Conservation (phyloP, 2,113 vertebrate genomes). For the Silurus meridionalis region DNA sequence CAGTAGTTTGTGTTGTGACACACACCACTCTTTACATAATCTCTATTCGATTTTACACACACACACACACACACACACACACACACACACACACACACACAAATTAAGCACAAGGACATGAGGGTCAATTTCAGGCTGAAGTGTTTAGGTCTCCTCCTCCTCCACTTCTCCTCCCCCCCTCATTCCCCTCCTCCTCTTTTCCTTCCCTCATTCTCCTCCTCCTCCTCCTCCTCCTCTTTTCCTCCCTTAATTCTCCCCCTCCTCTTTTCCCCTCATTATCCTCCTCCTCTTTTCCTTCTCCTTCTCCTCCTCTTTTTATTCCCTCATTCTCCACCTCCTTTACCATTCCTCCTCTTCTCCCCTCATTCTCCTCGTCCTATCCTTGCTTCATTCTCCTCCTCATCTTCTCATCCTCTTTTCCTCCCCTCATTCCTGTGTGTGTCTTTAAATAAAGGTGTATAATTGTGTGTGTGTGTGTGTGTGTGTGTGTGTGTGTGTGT, state of each 20-base stretch:
- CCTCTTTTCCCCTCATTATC: not conserved
- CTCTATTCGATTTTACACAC: not conserved
- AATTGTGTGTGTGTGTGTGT: not conserved
- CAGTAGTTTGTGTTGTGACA: not conserved
- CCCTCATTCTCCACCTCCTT: too few species aligned
- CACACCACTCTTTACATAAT: not conserved
- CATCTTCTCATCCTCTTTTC: too few species aligned
- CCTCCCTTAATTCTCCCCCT: too few species aligned
- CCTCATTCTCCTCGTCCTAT: too few species aligned
- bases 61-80: not conserved
- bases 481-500: constrained; percentile 2
- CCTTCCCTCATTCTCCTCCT: too few species aligned
- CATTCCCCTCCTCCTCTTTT: not conserved
- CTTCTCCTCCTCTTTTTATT: not conserved
- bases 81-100: not conserved
- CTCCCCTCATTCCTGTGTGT: not conserved
- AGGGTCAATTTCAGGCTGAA: too few species aligned
- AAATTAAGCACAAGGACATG: too few species aligned
- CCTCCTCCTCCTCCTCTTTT: not conserved
- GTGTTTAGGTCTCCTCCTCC: too few species aligned
- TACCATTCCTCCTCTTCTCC: too few species aligned
- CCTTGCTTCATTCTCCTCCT: too few species aligned
- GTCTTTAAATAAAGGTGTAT: not conserved
- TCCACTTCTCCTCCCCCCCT: too few species aligned
- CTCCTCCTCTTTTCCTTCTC: too few species aligned